A percentile compares a stretch with the other conserved stretches of the same genome.
phyloP scores from a whole-genome alignment of 2,113 vertebrate species.

The Dipodomys merriami region DNA sequence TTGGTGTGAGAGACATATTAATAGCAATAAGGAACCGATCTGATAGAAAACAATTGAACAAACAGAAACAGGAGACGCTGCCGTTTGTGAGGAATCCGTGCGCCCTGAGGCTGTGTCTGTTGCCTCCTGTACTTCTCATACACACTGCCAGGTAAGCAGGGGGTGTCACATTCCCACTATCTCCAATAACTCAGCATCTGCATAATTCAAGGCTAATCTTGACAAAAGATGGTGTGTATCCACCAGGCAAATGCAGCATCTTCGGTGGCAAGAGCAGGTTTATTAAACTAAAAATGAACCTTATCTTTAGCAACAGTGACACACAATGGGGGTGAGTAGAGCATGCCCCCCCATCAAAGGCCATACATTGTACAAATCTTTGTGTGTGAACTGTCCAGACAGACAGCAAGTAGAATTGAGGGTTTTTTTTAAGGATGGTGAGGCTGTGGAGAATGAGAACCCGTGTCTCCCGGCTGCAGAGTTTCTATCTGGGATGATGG shows the following conservation, averaged over 20 bases:
- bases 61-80: background rate
- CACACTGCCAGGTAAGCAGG: background rate
- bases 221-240: background rate
- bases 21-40: background rate
- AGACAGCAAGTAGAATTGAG: background rate
- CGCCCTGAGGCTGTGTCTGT: background rate
- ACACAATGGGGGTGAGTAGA: background rate
- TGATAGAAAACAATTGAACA: background rate
- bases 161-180: background rate
- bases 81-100: background rate
- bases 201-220: background rate
- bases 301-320: background rate
- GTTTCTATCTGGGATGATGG: background rate
- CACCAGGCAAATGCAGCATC: background rate
- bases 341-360: background rate
- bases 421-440: background rate
- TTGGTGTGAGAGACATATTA: background rate
- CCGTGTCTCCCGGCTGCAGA: background rate
- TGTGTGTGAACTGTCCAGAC: background rate
- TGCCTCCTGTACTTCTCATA: background rate
- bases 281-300: background rate
- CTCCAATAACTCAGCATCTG: slow-evolving; percentile 10
- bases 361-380: background rate
- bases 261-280: background rate
- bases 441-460: background rate